Evolutionary conservation across 2,113 vertebrate genomes (phyloP), one percentile per base, ranked within the genome.

Genomic region (Erinaceus europaeus): DNA sequence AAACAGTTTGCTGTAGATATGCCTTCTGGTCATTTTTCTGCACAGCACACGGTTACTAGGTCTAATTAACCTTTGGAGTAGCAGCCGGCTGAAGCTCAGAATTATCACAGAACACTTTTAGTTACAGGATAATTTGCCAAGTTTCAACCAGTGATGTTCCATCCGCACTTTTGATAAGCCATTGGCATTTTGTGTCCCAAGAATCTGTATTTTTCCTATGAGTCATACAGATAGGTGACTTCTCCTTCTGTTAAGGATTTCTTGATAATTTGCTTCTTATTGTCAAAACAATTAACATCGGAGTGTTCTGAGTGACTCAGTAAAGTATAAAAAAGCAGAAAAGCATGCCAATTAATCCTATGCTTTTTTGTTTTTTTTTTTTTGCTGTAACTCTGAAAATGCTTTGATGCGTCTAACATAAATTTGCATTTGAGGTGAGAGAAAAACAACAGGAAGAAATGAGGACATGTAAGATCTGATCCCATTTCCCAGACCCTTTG

Each of bases 231-330:
- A 21, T 40, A 13, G 25, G 44, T 42, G 17, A 3, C 77, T 88
- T 40, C 75, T 64, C 57, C 12, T 75, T 15, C 27, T 90, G n/a
- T 84, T 79, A 42, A 68, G 53, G 29, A 38, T 75, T 34, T 92
- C 87, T 84, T 68, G 64, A 72, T 88, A 76, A 23, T 84, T 94
- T 91, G 34, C 53, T 57, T 84, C 87, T 89, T 13, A 32, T 11
- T 42, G 73, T 91, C 73, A 86, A 74, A 90, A 67, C 67, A 86
- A 91, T 53, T 61, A 27, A 12, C 27, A 42, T 93, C 53, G 73
- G 23, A 67, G 40, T 79, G 32, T 62, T 88, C 9, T 88, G 48
- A 85, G 53, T 52, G 44, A 72, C 38, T 69, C 46, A 40, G 23
- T 79, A 29, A 79, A 68, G 32, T 62, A 21, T 73, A 72, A 85